phyloP scores from a whole-genome alignment of 1,140 invertebrate species.

The Caenorhabditis elegans region WBcel235 BX284606.5:12249501-12250000 shows the following conservation, averaged over 20 bases:
- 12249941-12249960: no score
- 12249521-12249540: conserved; percentile 7
- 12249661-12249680: background rate
- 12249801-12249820: background rate
- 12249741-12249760: no score
- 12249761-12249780: no score
- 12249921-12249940: no score
- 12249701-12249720: background rate
- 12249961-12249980: no score
- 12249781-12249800: background rate
- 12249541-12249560: conserved; percentile 20
- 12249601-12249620: background rate
- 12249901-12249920: no score
- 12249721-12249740: background rate
- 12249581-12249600: conserved; percentile 24
- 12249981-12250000: no score
- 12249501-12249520: background rate
- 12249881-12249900: no score
- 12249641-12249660: background rate
- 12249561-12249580: no score
- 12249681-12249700: background rate
- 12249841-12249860: background rate
- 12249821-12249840: background rate
- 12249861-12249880: background rate
- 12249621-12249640: background rate